These are phyloP conservation scores for Sphenopsis melanotis DNA, from an alignment of 2,797 vertebrate species.

Conservation along the genomic window DNA sequence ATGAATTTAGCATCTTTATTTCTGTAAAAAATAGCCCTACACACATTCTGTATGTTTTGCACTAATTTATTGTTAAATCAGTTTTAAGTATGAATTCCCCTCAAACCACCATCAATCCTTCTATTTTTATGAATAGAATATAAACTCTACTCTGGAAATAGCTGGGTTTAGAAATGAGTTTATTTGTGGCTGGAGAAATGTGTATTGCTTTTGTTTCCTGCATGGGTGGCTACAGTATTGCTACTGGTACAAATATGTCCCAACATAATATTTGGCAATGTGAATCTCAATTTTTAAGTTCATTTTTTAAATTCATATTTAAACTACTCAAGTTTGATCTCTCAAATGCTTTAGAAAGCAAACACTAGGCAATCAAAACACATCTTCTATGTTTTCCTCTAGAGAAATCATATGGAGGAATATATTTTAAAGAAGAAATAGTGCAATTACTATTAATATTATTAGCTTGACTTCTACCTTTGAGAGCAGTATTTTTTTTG, in stretches of 20 bases:
- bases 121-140: not conserved
- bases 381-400: not conserved
- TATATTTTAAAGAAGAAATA: not conserved
- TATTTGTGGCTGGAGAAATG: not conserved
- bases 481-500: not conserved
- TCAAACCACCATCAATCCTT: not conserved
- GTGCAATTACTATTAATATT: not conserved
- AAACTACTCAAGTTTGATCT: not conserved
- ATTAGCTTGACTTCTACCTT: not conserved
- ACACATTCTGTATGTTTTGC: not conserved
- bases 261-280: not conserved
- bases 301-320: not conserved
- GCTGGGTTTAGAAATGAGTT: not conserved
- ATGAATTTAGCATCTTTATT: not conserved
- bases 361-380: not conserved
- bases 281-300: not conserved
- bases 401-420: not conserved
- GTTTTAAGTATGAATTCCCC: not conserved
- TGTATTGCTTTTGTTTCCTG: not conserved
- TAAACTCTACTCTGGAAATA: not conserved
- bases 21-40: not conserved
- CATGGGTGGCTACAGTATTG: not conserved
- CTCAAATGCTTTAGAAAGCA: not conserved
- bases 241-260: not conserved
- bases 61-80: constrained; percentile 20